Conservation (phyloP, 2,113 vertebrate species). For the Eolophus roseicapilla region DNA sequence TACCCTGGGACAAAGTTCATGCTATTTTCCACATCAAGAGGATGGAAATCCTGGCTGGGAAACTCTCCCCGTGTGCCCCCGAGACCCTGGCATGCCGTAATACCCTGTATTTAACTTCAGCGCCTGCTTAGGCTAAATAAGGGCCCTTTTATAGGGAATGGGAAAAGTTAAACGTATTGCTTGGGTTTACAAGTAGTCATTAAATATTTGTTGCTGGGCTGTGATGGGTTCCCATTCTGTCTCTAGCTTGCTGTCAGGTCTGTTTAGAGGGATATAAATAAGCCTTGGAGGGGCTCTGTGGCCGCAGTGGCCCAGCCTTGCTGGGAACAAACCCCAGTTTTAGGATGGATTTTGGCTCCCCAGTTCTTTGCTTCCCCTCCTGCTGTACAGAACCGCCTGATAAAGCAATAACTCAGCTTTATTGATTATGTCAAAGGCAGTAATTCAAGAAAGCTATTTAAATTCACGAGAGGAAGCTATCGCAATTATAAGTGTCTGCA, state of each 20-base stretch:
- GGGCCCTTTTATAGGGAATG: not conserved
- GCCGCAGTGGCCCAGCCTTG: not conserved
- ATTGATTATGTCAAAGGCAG: slow-evolving; percentile 69
- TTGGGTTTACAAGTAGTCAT: not conserved
- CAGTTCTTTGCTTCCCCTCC: not conserved
- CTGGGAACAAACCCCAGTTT: not conserved
- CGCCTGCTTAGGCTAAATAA: not conserved
- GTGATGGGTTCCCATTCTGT: not conserved
- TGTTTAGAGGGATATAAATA: not conserved
- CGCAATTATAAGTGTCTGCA: slow-evolving; percentile 66
- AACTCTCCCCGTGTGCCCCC: not conserved
- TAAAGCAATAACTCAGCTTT: slow-evolving; percentile 58
- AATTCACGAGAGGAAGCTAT: slow-evolving; percentile 69
- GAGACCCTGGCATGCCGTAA: not conserved
- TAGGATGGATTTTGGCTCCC: not conserved
- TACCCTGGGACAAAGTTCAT: not conserved
- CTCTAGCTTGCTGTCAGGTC: not conserved
- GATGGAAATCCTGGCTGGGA: not conserved
- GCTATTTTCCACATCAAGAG: rapidly evolving
- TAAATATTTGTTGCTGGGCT: slow-evolving; percentile 28
- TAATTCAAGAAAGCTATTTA: slow-evolving; percentile 71
- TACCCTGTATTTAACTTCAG: not conserved
- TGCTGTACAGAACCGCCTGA: not conserved
- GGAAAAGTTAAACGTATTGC: not conserved
- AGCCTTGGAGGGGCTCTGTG: not conserved